A percentile compares a stretch with the other conserved stretches of the same genome.
Evolutionary conservation across 1,140 invertebrate genomes (phyloP).

Genomic region (Drosophila grimshawi): DNA sequence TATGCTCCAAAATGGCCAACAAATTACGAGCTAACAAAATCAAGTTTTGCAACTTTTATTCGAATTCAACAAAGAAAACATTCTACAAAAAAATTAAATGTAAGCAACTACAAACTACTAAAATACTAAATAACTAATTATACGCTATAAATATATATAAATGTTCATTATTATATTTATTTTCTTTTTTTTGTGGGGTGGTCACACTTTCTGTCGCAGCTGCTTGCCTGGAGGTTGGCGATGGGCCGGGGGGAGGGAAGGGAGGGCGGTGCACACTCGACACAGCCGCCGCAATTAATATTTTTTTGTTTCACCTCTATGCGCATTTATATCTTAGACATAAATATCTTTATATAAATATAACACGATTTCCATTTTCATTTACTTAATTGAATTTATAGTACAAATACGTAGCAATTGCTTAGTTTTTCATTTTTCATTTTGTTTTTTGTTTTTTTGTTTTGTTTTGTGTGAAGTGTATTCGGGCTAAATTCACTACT

Average conservation of each 20-base stretch:
- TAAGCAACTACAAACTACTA: slow-evolving; percentile 60
- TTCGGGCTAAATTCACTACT: slow-evolving; percentile 56
- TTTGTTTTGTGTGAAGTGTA: slow-evolving; percentile 56
- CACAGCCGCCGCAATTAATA: slow-evolving; percentile 36
- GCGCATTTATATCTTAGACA: slow-evolving; percentile 58
- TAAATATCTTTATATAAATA: slow-evolving; percentile 76
- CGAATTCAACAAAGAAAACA: slow-evolving; percentile 49
- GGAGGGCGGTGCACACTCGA: slow-evolving; percentile 15
- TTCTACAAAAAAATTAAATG: slow-evolving; percentile 35
- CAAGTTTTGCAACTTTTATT: slow-evolving; percentile 3
- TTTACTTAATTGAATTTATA: slow-evolving; percentile 45
- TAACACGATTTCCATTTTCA: slow-evolving; percentile 59
- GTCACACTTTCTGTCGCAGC: slow-evolving; percentile 13
- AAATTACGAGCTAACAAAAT: neutral
- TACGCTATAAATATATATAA: slow-evolving; percentile 39
- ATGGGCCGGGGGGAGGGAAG: no score
- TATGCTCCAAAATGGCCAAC: slow-evolving; percentile 29
- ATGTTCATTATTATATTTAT: neutral
- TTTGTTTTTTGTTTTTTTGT: no score
- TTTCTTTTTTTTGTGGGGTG: neutral
- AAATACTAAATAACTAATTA: slow-evolving; percentile 26
- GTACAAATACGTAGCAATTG: slow-evolving; percentile 74
- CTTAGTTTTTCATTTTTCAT: slow-evolving; percentile 37
- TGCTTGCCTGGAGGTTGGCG: slow-evolving; percentile 7
- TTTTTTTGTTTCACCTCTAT: slow-evolving; percentile 70